Base-by-base conservation (phyloP, 2,113 vertebrate genomes). In the Budorcas taxicolor region DNA sequence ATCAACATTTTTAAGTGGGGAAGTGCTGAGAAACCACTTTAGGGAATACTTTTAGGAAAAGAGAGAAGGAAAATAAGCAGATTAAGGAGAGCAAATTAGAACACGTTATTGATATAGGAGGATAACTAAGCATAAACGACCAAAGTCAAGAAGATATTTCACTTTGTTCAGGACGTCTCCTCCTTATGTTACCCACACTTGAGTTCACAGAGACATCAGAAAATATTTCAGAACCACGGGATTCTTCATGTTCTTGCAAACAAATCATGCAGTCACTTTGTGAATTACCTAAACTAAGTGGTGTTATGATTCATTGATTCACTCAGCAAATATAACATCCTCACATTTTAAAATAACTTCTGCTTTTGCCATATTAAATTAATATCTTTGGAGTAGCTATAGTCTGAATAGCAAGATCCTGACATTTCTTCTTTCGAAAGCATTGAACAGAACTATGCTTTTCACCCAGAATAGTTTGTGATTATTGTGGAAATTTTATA, bases 301-400 rank as follows among this genome's bases (percentile, higher is more conserved):
- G 64, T 91, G 7, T 55, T 91, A 90, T 93, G 76, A 85, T 88
- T 94, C 52, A 90, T 81, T 83, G 85, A 97, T 81, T 94, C 43
- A 64, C 64, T 97, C 89, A 21, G 60, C 16, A 94, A 96, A 97
- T 89, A 91, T 89, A 94, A 91, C 31, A 83, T 78, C 52, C 55
- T 90, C 58, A 55, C 71, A 87, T 95, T 92, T 58, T 21, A 6
- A 86, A 95, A 94, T 71, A 94, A 92, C 47, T 91, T 93, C 58
- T 97, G 7, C 15, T 94, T 97, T 96, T 97, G 7, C 50, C 67
- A 62, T 62, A 91, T 87, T 91, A 95, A 95, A 97, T 95, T 96
- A 97, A 55, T 94, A 82, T 95, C 52, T 96, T n/a, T 90, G 58
- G 45, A 90, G 33, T 71, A 97, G 31, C 10, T 96, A 78, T 55